Base-by-base conservation (phyloP, 2,888 invertebrate species). In the Linnaemya tessellans region DNA sequence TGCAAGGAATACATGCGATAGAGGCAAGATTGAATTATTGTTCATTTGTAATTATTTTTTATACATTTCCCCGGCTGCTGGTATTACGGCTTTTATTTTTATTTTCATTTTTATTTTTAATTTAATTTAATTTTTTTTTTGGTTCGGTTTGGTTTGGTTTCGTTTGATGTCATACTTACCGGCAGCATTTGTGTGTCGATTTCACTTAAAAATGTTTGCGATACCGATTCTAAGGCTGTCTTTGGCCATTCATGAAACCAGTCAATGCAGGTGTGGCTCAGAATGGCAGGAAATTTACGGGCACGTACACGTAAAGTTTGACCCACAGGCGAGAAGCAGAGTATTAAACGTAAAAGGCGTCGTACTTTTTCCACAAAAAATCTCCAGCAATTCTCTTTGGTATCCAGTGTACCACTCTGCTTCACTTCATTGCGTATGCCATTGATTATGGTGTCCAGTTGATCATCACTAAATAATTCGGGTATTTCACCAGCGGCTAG, bases 221-320 rank as follows among this genome's bases (percentile, higher is more conserved):
- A 98, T 4, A 99, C 98, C 30, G 98, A 98, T 87, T 96, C 95
- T 89, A 99, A 93, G 46, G 99, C 99, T 90, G 97, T 96, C 89
- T 95, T 95, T 1, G 99, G 98, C 98, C 99, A 99, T 90, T 98
- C 97, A 91, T 98, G 98, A 93, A 98, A 99, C 98, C 98, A 99
- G 92, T 98, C 96, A 88, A 99, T 98, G 62, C 97, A 95, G 0
- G 98, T 97, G 90, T 97, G 97, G 93, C 97, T 98, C 41, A 97
- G 96, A 58, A 99, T 94, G 0, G 98, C 98, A 0, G 98, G 98
- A 93, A 99, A 99, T 92, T 98, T 98, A 73, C 98, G 94, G 11
- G 97, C 96, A 81, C 98, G 94, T 22, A 97, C 94, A 70, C 98
- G 94, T 43, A 99, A 93, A 0, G 97, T 98, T 10, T 96, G 96